These are phyloP conservation scores for Cerastis leucographa DNA, from an alignment of 2,888 invertebrate species.

Conservation along the genomic window DNA sequence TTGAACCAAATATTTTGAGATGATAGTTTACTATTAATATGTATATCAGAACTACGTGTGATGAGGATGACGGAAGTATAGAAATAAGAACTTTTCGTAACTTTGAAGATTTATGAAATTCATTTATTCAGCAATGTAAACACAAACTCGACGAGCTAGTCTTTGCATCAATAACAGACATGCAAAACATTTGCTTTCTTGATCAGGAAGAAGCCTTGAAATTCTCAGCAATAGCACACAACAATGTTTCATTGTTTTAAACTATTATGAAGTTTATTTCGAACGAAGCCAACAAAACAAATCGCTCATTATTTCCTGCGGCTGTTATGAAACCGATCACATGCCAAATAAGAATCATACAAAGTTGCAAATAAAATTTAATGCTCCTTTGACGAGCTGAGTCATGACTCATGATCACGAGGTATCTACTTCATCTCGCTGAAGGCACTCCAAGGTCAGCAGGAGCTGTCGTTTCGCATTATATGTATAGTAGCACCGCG, in stretches of 20 bases:
- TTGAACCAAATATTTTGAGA: background rate
- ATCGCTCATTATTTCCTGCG: slow-evolving; percentile 64
- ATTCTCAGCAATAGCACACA: slow-evolving; percentile 21
- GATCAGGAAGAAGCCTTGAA: slow-evolving; percentile 39
- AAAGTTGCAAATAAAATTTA: slow-evolving; percentile 66
- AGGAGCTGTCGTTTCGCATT: slow-evolving; percentile 68
- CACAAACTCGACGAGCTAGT: background rate
- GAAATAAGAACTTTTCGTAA: background rate
- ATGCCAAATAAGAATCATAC: slow-evolving; percentile 59
- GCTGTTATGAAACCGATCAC: slow-evolving; percentile 60
- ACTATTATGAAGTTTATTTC: slow-evolving; percentile 65
- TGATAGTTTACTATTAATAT: background rate
- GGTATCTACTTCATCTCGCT: slow-evolving; percentile 40
- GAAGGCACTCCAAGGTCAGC: slow-evolving; percentile 70
- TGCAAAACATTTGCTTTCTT: slow-evolving; percentile 26
- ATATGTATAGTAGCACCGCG: slow-evolving; percentile 30
- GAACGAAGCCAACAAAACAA: slow-evolving; percentile 56
- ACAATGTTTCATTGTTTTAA: slow-evolving; percentile 65
- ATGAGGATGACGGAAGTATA: background rate
- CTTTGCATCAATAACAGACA: slow-evolving; percentile 2
- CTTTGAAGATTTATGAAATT: background rate
- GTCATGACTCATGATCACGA: slow-evolving; percentile 35
- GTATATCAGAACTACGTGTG: background rate
- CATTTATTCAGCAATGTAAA: background rate
- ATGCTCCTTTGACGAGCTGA: slow-evolving; percentile 57